phyloP scores from a whole-genome alignment of 2,113 vertebrate species.

The Petrocephalus microphthalmus region DNA sequence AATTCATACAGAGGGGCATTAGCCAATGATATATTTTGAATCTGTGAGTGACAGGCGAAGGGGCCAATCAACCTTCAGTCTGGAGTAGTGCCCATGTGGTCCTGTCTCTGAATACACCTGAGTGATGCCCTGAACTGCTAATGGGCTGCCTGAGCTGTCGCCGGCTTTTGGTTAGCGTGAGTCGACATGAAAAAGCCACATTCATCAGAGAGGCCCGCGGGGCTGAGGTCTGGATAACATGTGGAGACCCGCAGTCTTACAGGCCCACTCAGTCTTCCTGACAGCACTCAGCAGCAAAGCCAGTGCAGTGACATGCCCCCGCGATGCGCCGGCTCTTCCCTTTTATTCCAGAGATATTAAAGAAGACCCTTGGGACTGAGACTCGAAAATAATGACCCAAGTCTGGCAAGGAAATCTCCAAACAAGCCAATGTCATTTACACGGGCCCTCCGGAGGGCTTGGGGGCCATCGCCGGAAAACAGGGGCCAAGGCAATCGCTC shows the following conservation, averaged over 20 bases:
- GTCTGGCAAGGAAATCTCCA: not conserved
- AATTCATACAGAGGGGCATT: not conserved
- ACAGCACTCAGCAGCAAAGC: not conserved
- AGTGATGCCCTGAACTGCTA: not conserved
- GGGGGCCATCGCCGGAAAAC: not conserved
- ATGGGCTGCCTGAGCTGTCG: not conserved
- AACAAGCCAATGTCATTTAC: not conserved
- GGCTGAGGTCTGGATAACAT: not conserved
- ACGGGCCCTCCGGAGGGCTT: not conserved
- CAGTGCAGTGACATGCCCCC: not conserved
- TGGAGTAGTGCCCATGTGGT: not conserved
- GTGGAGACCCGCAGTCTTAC: not conserved
- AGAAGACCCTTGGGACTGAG: not conserved
- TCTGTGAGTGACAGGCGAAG: not conserved
- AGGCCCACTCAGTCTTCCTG: not conserved
- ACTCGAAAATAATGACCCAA: not conserved
- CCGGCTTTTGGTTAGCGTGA: not conserved
- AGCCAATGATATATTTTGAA: not conserved
- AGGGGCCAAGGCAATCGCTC: not conserved
- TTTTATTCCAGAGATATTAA: not conserved
- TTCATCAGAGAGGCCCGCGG: not conserved
- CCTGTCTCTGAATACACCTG: not conserved
- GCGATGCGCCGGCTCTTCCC: not conserved
- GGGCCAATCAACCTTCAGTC: not conserved
- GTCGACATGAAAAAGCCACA: not conserved